Base-by-base conservation (phyloP, 2,797 vertebrate genomes). In the Galaxias olidus region DNA sequence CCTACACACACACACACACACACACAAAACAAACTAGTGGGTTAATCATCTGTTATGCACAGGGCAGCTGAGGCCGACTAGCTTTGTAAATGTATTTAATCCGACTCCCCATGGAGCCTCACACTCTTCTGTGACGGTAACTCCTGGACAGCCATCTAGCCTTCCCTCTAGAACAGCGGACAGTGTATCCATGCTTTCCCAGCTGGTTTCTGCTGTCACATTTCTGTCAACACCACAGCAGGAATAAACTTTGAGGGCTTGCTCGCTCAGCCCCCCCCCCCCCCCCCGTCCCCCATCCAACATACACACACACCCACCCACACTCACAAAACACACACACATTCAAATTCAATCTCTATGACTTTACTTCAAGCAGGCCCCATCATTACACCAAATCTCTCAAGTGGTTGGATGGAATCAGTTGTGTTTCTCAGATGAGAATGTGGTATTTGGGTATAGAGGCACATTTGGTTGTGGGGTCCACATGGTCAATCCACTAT, bases 131-230 rank as follows among this genome's bases (percentile, higher is more conserved):
- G 45, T 4, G 45, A 10, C 10, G 9, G 3, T 47, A 47, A 10
- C 8, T 47, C 45, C 10, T 9, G 3, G 10, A 47, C 45, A 47
- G 45, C 3, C 13, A 14, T 47, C 45, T 3, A 14, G 45, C 30
- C 52, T 59, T n/a, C 14, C 40, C 59, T 20, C 7, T 42, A 44
- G 59, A 72, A 60, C 61, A 47, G 19, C 44, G 63, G 59, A 57
- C 69, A 63, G 64, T 71, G 66, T 66, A 57, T 59, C 61, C 54
- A 55, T 75, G 78, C 65, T 71, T 70, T 75, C 62, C 68, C 86
- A 86, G 87, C 83, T 87, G 87, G 80, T 81, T 72, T 72, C 59
- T 66, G 68, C 65, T 73, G 77, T 89, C 86, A 85, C 77, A 83
- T 71, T 74, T 68, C 77, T 88, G 78, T 90, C 88, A 87, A 76